A percentile compares a stretch with the other conserved stretches of the same genome.
These are phyloP conservation scores for Hydrochoerus hydrochaeris DNA, from an alignment of 2,113 vertebrate species.

Conservation along the genomic window DNA sequence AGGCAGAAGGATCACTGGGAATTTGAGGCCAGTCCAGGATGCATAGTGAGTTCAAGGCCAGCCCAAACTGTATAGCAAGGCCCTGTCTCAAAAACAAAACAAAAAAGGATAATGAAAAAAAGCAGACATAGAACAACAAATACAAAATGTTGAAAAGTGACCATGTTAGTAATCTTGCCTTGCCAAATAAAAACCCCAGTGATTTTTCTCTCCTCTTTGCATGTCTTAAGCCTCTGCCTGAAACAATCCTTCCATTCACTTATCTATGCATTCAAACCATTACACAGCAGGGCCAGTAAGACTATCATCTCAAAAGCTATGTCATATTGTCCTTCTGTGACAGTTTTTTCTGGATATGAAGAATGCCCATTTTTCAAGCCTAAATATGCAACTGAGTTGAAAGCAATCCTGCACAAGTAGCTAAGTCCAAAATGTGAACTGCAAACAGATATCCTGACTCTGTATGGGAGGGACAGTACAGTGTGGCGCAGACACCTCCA, in stretches of 20 bases:
- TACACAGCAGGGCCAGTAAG: background rate
- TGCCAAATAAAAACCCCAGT: constrained; percentile 8
- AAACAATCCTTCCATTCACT: background rate
- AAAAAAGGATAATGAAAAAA: constrained; percentile 20
- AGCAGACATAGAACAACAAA: background rate
- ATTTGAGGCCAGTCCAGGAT: background rate
- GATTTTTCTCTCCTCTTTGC: background rate
- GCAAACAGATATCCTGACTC: background rate
- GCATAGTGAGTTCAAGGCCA: background rate
- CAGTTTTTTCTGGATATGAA: background rate
- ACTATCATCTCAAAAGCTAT: background rate
- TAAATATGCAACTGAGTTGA: background rate
- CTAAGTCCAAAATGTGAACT: constrained; percentile 10
- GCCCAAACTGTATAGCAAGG: background rate
- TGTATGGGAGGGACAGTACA: constrained; percentile 1
- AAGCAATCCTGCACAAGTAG: background rate
- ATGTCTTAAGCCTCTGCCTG: constrained; percentile 22
- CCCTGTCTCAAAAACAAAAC: background rate
- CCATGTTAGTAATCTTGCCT: background rate
- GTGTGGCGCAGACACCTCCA: background rate
- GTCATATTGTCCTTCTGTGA: background rate
- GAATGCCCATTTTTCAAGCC: background rate
- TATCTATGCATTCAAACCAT: background rate
- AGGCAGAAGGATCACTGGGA: background rate
- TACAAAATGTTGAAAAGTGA: constrained; percentile 22